Percentiles rank a stretch among this genome's conserved stretches.
Evolutionary conservation across 64 coral and sea anemone genomes (phyloP).

Genomic region (Pachyseris speciosa): DNA sequence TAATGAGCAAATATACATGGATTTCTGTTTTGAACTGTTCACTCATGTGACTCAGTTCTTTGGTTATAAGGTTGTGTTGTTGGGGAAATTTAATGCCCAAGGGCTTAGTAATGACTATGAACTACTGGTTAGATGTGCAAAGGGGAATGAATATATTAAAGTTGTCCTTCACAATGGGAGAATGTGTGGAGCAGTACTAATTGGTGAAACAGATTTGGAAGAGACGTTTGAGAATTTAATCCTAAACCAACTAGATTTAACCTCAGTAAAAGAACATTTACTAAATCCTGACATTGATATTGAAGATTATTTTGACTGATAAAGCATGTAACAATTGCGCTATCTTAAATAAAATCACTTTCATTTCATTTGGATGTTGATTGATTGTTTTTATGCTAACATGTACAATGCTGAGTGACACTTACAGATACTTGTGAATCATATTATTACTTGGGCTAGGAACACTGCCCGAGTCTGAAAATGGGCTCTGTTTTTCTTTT

Average conservation of each 20-base stretch:
- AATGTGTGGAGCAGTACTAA: slow-evolving; percentile 90
- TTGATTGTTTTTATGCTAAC: too few relatives aligned
- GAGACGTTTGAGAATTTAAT: slow-evolving; percentile 99
- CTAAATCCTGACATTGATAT: slow-evolving; percentile 91
- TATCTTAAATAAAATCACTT: too few relatives aligned
- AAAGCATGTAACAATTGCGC: neutral
- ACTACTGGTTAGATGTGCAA: slow-evolving; percentile 79
- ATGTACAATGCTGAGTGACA: too few relatives aligned
- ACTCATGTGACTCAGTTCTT: slow-evolving; percentile 94
- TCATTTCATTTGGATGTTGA: too few relatives aligned
- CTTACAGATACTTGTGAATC: too few relatives aligned
- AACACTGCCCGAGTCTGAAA: too few relatives aligned
- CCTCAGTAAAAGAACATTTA: slow-evolving; percentile 78
- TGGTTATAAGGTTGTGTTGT: slow-evolving; percentile 92
- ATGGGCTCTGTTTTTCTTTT: too few relatives aligned
- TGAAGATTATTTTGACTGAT: slow-evolving; percentile 97
- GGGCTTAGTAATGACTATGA: slow-evolving; percentile 71
- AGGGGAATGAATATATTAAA: slow-evolving; percentile 88
- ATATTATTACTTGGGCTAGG: too few relatives aligned
- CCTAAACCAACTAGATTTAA: slow-evolving; percentile 93
- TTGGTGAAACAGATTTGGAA: slow-evolving; percentile 97
- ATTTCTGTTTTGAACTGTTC: slow-evolving; percentile 98
- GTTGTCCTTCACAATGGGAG: slow-evolving; percentile 80
- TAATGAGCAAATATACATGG: slow-evolving; percentile 67
- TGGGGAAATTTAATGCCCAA: slow-evolving; percentile 93